Conservation (phyloP, 1,140 invertebrate species). For the Drosophila miranda region DNA sequence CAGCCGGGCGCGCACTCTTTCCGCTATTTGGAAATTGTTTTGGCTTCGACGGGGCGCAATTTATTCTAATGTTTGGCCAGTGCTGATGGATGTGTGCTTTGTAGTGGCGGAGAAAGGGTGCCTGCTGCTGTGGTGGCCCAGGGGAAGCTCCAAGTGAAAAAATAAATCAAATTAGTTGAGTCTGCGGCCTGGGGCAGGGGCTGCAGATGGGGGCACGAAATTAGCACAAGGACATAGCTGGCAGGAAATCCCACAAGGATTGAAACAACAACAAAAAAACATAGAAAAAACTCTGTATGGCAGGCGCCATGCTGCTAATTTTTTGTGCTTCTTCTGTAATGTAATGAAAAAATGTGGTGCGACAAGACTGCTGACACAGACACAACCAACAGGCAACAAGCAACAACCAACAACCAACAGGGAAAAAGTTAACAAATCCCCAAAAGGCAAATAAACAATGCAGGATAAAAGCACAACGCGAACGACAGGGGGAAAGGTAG, state of each 20-base stretch:
- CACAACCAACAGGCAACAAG: slow-evolving; percentile 25
- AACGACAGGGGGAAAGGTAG: slow-evolving; percentile 16
- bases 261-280: slow-evolving; percentile 2
- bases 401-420: slow-evolving; percentile 20
- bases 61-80: slow-evolving; percentile 68
- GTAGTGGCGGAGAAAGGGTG: not conserved
- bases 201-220: slow-evolving; percentile 33
- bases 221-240: slow-evolving; percentile 65
- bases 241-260: slow-evolving; percentile 56
- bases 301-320: slow-evolving; percentile 65
- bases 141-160: slow-evolving; percentile 11
- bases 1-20: slow-evolving; percentile 24
- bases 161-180: slow-evolving; percentile 65
- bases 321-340: slow-evolving; percentile 49
- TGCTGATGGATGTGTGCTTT: slow-evolving; percentile 53
- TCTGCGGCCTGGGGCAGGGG: not conserved
- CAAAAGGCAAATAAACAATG: slow-evolving; percentile 62
- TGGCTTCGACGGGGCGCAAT: slow-evolving; percentile 41
- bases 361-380: slow-evolving; percentile 43
- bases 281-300: not conserved
- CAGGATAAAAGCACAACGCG: slow-evolving; percentile 12
- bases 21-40: slow-evolving; percentile 60
- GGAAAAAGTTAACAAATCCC: slow-evolving; percentile 55
- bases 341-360: slow-evolving; percentile 64
- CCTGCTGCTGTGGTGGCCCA: not conserved